These are phyloP conservation scores for Dicyrtoma fusca DNA, from an alignment of 2,888 invertebrate genomes.

Conservation along the genomic window DNA sequence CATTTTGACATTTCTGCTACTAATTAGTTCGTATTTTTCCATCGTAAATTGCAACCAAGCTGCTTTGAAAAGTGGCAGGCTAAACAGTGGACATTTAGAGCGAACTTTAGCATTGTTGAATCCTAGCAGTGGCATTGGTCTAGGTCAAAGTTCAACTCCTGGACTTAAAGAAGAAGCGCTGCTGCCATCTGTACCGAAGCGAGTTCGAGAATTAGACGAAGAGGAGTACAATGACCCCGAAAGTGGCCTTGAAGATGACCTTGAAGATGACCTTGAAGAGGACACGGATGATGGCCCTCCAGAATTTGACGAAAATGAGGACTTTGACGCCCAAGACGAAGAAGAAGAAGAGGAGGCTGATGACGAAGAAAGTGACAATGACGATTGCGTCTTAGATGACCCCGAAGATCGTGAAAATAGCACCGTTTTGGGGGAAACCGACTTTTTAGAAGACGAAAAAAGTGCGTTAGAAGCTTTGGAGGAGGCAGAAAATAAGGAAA, in stretches of 20 bases:
- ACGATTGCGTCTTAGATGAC: not conserved
- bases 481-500: not conserved
- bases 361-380: not conserved
- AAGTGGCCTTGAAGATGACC: not conserved
- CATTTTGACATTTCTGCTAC: too few species aligned
- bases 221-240: conserved; percentile 11
- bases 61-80: too few species aligned
- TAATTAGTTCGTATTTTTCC: too few species aligned
- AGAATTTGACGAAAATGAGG: not conserved
- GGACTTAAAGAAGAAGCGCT: too few species aligned
- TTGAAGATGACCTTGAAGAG: conserved; percentile 7
- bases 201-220: too few species aligned
- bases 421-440: not conserved
- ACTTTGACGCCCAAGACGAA: not conserved
- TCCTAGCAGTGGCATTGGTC: too few species aligned
- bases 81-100: too few species aligned
- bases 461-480: not conserved
- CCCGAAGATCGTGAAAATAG: not conserved
- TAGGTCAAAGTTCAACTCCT: too few species aligned
- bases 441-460: conserved; percentile 1
- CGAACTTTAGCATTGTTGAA: too few species aligned
- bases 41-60: too few species aligned
- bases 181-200: too few species aligned
- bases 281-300: too few species aligned
- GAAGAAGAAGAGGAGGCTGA: not conserved